phyloP scores from a whole-genome alignment of 2,113 vertebrate species.

The Peromyscus californicus region DNA sequence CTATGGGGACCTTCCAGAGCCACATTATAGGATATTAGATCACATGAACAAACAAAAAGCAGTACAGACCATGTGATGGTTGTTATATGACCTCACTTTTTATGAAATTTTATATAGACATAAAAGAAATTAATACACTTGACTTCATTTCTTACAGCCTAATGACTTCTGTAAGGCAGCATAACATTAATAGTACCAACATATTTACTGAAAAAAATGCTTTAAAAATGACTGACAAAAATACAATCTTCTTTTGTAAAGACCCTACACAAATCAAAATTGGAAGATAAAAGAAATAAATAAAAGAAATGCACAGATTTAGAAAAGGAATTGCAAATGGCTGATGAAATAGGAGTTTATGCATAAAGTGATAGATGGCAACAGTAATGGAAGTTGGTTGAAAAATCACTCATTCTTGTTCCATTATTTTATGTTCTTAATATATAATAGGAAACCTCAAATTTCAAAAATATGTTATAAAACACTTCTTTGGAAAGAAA shows the following conservation, averaged over 20 bases:
- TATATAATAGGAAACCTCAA: not conserved
- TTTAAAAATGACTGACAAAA: conserved; percentile 1
- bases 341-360: not conserved
- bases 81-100: conserved; percentile 6
- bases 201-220: conserved; percentile 11
- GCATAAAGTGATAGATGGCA: not conserved
- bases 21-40: not conserved
- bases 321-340: not conserved
- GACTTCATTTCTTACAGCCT: not conserved
- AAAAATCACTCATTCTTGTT: conserved; percentile 14
- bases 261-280: conserved; percentile 31
- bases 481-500: conserved; percentile 24
- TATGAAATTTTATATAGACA: not conserved
- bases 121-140: not conserved
- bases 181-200: not conserved
- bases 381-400: conserved; percentile 31
- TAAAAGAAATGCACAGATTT: not conserved
- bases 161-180: not conserved
- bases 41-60: conserved; percentile 12
- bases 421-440: not conserved
- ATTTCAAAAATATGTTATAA: conserved; percentile 49
- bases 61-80: not conserved
- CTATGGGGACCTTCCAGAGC: not conserved
- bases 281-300: not conserved
- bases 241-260: conserved; percentile 18